These are phyloP conservation scores for Heterotis niloticus DNA, from an alignment of 2,113 vertebrate species.

Conservation along the genomic window DNA sequence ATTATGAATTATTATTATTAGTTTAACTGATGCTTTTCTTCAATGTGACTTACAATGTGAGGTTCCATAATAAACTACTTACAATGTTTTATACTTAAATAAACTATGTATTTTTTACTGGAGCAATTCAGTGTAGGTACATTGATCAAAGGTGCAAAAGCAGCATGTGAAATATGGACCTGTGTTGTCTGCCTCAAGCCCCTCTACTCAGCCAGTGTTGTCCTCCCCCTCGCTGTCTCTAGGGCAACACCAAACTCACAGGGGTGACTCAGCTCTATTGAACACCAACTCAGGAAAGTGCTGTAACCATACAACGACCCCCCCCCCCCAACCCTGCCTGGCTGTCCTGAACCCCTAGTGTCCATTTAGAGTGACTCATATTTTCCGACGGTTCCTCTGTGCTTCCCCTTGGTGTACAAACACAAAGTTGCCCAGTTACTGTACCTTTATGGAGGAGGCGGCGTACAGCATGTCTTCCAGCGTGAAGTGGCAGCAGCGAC, in stretches of 20 bases:
- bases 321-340: background rate
- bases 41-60: too few relatives aligned
- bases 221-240: background rate
- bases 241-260: background rate
- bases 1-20: too few relatives aligned
- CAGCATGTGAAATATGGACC: too few relatives aligned
- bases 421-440: too few relatives aligned
- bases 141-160: too few relatives aligned
- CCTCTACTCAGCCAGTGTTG: background rate
- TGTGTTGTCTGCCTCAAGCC: too few relatives aligned
- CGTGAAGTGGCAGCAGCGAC: conserved; percentile 87
- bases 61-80: too few relatives aligned
- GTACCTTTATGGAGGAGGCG: conserved; percentile 88
- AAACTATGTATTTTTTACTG: too few relatives aligned
- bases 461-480: conserved; percentile 96
- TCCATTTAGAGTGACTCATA: conserved; percentile 12
- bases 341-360: background rate
- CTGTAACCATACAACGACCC: background rate
- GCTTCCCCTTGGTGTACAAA: background rate
- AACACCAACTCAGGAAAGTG: background rate
- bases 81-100: too few relatives aligned
- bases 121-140: too few relatives aligned
- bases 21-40: too few relatives aligned
- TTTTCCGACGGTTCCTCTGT: background rate
- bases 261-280: background rate